Conservation (phyloP, 1,140 invertebrate species). For the Diploscapter pachys region DNA sequence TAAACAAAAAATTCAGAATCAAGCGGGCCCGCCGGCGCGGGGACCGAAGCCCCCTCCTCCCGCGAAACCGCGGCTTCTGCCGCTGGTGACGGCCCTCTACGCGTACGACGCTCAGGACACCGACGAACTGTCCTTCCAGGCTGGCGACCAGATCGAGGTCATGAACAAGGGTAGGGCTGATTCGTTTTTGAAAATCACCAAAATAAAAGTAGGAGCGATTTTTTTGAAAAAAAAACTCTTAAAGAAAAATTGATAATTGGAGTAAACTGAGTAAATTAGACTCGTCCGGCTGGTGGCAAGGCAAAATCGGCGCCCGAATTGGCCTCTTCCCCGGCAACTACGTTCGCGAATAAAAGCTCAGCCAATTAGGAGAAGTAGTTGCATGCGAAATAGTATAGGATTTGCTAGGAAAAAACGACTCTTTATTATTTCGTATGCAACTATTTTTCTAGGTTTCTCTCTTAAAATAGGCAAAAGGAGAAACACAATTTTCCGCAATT, state of each 20-base stretch:
- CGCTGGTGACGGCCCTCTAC: slow-evolving; percentile 68
- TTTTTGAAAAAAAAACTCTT: too few relatives aligned
- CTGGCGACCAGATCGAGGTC: slow-evolving; percentile 69
- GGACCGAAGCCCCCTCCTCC: slow-evolving; percentile 60
- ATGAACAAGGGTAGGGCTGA: slow-evolving; percentile 66
- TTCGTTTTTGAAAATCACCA: too few relatives aligned
- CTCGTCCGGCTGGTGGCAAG: slow-evolving; percentile 72
- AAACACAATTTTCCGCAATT: too few relatives aligned
- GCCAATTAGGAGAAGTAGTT: not conserved
- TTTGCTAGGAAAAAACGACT: not conserved
- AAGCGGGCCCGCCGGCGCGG: slow-evolving; percentile 52
- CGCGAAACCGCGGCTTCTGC: slow-evolving; percentile 62
- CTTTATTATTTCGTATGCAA: not conserved
- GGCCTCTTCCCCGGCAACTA: slow-evolving; percentile 73
- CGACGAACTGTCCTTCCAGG: slow-evolving; percentile 69
- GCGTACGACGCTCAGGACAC: slow-evolving; percentile 70
- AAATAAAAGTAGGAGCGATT: too few relatives aligned
- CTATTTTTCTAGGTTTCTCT: not conserved
- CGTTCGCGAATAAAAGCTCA: slow-evolving; percentile 62
- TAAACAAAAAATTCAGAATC: too few relatives aligned
- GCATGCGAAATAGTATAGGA: not conserved
- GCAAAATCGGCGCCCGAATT: slow-evolving; percentile 65
- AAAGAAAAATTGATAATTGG: not conserved
- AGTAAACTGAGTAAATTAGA: slow-evolving; percentile 62
- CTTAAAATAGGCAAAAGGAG: too few relatives aligned